Conservation (phyloP, 2,888 invertebrate genomes). For the Epinotia brunnichana region DNA sequence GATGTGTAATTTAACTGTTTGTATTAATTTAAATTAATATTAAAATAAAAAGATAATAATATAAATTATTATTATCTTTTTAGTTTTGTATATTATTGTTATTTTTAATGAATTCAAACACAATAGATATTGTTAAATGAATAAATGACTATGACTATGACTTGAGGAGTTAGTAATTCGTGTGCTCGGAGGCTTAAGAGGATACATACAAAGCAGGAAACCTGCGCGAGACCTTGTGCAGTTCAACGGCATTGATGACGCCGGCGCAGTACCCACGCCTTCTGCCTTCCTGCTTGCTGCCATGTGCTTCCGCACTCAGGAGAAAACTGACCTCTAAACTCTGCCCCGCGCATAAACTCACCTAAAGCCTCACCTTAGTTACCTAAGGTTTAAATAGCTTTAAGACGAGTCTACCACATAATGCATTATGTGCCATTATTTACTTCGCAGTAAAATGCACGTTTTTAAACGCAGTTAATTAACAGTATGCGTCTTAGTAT, state of each 20-base stretch:
- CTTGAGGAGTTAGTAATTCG: neutral
- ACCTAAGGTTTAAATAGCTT: conserved; percentile 11
- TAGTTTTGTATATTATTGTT: no score
- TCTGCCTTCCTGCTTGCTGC: conserved; percentile 52
- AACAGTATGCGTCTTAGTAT: neutral
- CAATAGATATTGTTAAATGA: no score
- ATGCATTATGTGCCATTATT: conserved; percentile 12
- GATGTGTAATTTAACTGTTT: no score
- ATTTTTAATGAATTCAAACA: no score
- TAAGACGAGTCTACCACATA: conserved; percentile 8
- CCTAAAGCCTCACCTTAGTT: conserved; percentile 16
- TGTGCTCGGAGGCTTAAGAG: conserved; percentile 53
- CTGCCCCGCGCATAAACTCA: conserved; percentile 47
- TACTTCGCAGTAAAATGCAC: neutral
- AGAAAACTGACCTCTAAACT: conserved; percentile 72
- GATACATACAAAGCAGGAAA: conserved; percentile 66
- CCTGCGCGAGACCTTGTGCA: conserved; percentile 66
- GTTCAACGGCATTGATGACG: conserved; percentile 65
- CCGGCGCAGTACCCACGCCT: conserved; percentile 52
- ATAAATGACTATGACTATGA: no score
- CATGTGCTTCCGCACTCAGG: conserved; percentile 67
- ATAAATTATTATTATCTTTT: no score
- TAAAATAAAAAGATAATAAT: no score
- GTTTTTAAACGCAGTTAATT: conserved; percentile 4
- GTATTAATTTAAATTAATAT: no score